Evolutionary conservation across 2,888 invertebrate species (phyloP).

Genomic region (Mystacides longicornis): DNA sequence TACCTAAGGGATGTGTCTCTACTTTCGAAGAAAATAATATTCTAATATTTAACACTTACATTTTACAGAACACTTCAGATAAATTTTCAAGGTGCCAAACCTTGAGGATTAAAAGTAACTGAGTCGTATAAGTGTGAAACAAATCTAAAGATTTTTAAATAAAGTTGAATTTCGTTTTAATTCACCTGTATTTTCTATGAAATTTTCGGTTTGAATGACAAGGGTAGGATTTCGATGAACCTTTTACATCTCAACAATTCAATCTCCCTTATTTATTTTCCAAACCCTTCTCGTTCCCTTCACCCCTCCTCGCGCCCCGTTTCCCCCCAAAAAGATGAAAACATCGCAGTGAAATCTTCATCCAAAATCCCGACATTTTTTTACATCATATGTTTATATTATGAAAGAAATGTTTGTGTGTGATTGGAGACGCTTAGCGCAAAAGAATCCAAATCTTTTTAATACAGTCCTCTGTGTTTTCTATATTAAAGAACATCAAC

Average conservation of each 20-base stretch:
- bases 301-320: not conserved
- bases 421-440: not conserved
- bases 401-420: too few relatives aligned
- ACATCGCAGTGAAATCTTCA: conserved; percentile 18
- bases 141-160: too few relatives aligned
- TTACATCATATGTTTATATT: not conserved
- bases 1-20: not conserved
- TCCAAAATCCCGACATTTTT: conserved; percentile 9
- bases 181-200: too few relatives aligned
- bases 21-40: too few relatives aligned
- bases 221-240: not conserved
- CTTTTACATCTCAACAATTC: conserved; percentile 1
- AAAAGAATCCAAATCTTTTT: not conserved
- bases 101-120: too few relatives aligned
- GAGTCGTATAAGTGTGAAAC: too few relatives aligned
- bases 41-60: too few relatives aligned
- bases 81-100: too few relatives aligned
- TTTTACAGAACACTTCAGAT: too few relatives aligned
- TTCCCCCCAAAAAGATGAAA: not conserved
- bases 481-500: not conserved
- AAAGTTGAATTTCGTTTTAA: too few relatives aligned
- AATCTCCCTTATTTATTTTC: not conserved
- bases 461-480: not conserved
- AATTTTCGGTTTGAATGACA: too few relatives aligned
- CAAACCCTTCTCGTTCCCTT: not conserved